These are phyloP conservation scores for Nudaria mundana DNA, from an alignment of 2,888 invertebrate species.

Conservation along the genomic window DNA sequence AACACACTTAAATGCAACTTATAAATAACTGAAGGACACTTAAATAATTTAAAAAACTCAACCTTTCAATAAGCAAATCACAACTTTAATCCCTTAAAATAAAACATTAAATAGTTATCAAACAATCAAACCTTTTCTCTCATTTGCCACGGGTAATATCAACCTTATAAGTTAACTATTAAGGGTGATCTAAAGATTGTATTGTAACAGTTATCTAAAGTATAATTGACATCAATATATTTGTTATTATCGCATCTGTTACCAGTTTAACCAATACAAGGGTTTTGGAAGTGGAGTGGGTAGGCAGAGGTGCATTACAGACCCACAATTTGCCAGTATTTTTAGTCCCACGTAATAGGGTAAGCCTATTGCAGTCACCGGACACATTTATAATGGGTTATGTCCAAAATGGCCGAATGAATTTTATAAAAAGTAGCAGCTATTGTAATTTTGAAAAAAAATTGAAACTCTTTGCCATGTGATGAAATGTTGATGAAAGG, in stretches of 20 bases:
- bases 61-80: neutral
- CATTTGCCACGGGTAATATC: neutral
- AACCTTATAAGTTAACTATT: neutral
- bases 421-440: no score
- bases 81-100: neutral
- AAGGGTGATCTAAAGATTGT: neutral
- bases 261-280: conserved; percentile 4
- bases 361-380: no score
- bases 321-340: no score
- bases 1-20: conserved; percentile 12
- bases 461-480: no score
- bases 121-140: no score
- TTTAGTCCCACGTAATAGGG: no score
- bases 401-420: no score
- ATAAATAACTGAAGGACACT: neutral
- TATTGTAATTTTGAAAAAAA: no score
- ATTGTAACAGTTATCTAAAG: conserved; percentile 3
- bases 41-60: neutral
- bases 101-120: neutral
- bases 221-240: conserved; percentile 25
- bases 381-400: no score
- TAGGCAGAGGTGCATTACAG: no score
- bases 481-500: no score
- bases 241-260: conserved; percentile 30
- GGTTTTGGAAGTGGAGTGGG: no score